These are phyloP conservation scores for Agrotis segetum DNA, from an alignment of 2,888 invertebrate species.

Conservation along the genomic window DNA sequence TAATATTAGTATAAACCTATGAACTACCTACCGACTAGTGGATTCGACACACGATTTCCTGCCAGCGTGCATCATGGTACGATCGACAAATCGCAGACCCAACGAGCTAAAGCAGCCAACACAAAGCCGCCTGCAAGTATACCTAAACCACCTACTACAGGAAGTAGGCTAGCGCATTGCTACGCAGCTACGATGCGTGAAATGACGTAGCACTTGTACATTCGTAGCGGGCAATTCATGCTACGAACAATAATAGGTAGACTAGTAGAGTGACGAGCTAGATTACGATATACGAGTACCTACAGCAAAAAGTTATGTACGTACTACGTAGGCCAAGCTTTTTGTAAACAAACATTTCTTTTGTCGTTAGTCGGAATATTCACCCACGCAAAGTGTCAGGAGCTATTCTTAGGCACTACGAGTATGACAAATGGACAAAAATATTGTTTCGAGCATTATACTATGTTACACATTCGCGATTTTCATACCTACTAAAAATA, in stretches of 20 bases:
- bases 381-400: constrained; percentile 18
- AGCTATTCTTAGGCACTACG: constrained; percentile 15
- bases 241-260: constrained; percentile 31
- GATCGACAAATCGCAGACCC: constrained; percentile 25
- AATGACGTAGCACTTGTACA: constrained; percentile 32
- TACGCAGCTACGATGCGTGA: constrained; percentile 46
- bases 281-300: not conserved
- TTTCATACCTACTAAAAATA: constrained; percentile 11
- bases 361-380: not conserved
- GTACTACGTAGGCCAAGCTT: not conserved
- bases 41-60: constrained; percentile 27
- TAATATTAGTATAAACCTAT: too few species aligned
- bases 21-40: too few species aligned
- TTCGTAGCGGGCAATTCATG: constrained; percentile 34
- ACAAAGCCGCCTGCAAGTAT: constrained; percentile 29
- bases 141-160: constrained; percentile 1
- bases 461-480: constrained; percentile 6
- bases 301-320: constrained; percentile 8
- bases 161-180: constrained; percentile 13
- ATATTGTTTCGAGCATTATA: not conserved
- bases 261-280: not conserved
- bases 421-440: constrained; percentile 17
- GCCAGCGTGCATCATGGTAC: constrained; percentile 1
- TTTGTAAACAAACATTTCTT: constrained; percentile 7
- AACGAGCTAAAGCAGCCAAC: not conserved